Evolutionary conservation across 2,797 vertebrate genomes (phyloP).

Genomic region (Hemibagrus guttatus): DNA sequence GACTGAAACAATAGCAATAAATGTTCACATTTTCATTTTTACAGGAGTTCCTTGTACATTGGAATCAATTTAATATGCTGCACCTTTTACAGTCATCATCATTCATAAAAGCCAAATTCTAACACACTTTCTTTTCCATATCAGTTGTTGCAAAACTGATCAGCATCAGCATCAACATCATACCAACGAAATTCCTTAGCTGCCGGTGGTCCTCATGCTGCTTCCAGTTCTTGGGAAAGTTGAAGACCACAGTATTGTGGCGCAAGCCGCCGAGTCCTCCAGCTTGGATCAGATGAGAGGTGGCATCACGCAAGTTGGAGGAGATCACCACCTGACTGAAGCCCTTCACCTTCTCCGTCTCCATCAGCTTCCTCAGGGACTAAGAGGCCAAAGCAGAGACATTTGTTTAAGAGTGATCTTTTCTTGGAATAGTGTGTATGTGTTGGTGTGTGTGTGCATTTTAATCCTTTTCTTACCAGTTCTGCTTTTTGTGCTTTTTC

Average conservation of each 20-base stretch:
- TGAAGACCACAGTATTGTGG: constrained; percentile 93
- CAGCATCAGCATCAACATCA: neutral
- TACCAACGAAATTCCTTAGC: constrained; percentile 94
- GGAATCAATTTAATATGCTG: neutral
- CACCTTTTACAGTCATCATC: neutral
- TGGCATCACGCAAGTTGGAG: constrained; percentile 91
- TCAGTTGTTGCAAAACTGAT: neutral
- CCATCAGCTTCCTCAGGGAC: constrained; percentile 93
- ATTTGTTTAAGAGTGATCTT: neutral
- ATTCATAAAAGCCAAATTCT: neutral
- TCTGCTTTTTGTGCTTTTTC: constrained; percentile 87
- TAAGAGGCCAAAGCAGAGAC: constrained; percentile 16
- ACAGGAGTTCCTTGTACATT: neutral
- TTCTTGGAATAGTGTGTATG: neutral
- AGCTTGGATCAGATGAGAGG: constrained; percentile 93
- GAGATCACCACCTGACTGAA: constrained; percentile 97
- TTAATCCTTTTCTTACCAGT: constrained; percentile 77
- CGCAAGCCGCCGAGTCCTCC: constrained; percentile 94
- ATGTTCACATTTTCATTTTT: neutral
- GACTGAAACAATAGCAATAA: neutral
- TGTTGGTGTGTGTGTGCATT: neutral
- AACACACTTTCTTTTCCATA: neutral
- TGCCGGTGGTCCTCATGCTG: constrained; percentile 88
- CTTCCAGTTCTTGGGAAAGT: constrained; percentile 94
- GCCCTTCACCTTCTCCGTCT: constrained; percentile 94